Evolutionary conservation across 2,797 vertebrate species (phyloP), one percentile per base, ranked within the genome.

Genomic region (Sparus aurata): DNA sequence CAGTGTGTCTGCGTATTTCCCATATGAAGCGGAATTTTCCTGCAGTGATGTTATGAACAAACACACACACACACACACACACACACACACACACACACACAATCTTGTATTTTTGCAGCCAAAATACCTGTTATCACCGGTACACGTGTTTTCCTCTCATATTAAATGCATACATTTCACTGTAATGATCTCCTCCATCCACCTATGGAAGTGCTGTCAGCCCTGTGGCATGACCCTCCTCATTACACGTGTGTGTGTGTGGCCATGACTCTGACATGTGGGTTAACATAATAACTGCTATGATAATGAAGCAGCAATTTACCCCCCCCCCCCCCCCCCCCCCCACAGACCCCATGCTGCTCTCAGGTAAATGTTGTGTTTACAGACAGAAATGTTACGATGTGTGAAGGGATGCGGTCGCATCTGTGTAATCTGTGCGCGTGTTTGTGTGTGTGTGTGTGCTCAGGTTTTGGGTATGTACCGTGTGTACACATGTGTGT

Each of bases 281-380:
- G 85, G 89, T 89, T 91, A 92, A 89, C 87, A 89, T 90, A 89
- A 93, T 94, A 93, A 94, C 89, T 90, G 87, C 83, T 88, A 85
- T 90, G 90, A 89, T 92, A 92, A 94, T 93, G 90, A 94, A 87
- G 77, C 79, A 63, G 73, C 79, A 85, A 90, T 89, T 89, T n/a
- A n/a, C n/a, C n/a, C n/a, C n/a, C n/a, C n/a, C n/a, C n/a, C n/a
- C n/a, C n/a, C n/a, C n/a, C n/a, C n/a, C 92, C 87, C 87, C 76
- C 83, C 67, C 4, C 63, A 49, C 61, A 50, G 89, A 89, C 84
- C 83, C 73, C 85, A 84, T 87, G 83, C 89, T 89, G 89, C 86
- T 93, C 85, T 85, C 85, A 88, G 91, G 86, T 93, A 94, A 94
- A 93, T 92, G 86, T 84, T 77, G 84, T 91, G 89, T 94, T 92